phyloP scores from a whole-genome alignment of 2,797 vertebrate species.

The Ateles fusciceps region DNA sequence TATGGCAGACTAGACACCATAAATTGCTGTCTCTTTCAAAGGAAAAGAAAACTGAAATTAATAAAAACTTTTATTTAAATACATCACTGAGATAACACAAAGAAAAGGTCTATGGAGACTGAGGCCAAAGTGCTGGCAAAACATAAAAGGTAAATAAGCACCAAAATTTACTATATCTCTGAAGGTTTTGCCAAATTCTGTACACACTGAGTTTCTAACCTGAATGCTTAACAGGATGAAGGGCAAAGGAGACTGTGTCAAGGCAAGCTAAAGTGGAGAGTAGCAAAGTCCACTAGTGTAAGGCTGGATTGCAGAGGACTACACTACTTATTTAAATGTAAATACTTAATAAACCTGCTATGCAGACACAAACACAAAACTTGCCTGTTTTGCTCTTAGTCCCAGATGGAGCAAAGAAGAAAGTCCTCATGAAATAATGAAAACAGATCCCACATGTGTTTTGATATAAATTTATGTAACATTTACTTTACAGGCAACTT shows the following conservation, averaged over 20 bases:
- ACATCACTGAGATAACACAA: not conserved
- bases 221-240: no score
- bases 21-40: not conserved
- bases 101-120: no score
- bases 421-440: not conserved
- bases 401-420: not conserved
- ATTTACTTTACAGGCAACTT: not conserved
- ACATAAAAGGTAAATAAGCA: not conserved
- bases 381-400: not conserved
- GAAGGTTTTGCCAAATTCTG: not conserved
- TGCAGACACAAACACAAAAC: not conserved
- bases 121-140: not conserved
- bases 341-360: not conserved
- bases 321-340: not conserved
- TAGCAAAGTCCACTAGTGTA: not conserved
- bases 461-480: not conserved
- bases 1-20: not conserved
- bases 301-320: not conserved
- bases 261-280: not conserved
- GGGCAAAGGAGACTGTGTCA: no score
- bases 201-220: not conserved
- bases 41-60: not conserved
- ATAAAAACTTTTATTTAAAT: not conserved
- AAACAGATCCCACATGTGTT: not conserved
- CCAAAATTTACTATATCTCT: no score